These are phyloP conservation scores for Psittacus erithacus DNA, from an alignment of 2,113 vertebrate genomes.

Conservation along the genomic window DNA sequence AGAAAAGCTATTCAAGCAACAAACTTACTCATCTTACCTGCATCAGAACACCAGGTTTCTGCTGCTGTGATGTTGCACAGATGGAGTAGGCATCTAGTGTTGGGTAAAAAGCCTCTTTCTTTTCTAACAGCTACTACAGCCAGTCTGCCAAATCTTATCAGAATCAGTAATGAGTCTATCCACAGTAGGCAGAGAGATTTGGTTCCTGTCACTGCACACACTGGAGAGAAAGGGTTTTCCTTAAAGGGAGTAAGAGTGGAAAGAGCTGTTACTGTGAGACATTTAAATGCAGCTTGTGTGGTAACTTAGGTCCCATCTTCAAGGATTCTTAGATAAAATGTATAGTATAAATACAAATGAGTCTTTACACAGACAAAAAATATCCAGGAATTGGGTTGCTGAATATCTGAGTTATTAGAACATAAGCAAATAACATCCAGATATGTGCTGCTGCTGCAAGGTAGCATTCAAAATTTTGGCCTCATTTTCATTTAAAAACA, in stretches of 20 bases:
- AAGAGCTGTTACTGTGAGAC: not conserved
- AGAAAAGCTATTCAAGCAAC: not conserved
- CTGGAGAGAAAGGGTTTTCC: not conserved
- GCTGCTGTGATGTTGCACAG: not conserved
- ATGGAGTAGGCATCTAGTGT: not conserved
- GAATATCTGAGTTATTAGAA: not conserved
- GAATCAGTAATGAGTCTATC: not conserved
- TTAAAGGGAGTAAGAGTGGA: not conserved
- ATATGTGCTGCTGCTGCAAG: not conserved
- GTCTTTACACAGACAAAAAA: not conserved
- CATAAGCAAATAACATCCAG: not conserved
- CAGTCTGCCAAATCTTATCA: slow-evolving; percentile 6
- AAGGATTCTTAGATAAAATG: not conserved
- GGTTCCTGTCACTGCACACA: not conserved
- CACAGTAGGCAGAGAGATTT: not conserved
- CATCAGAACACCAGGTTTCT: not conserved
- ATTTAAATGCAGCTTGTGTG: not conserved
- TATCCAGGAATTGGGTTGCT: not conserved
- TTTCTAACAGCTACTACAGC: not conserved
- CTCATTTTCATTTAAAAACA: not conserved
- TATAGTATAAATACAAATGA: not conserved
- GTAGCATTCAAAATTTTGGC: not conserved
- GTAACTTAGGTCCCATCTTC: not conserved
- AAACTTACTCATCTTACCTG: not conserved
- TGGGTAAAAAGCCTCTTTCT: not conserved